Conservation (phyloP, 1,140 invertebrate species). For the Drosophila teissieri region DNA sequence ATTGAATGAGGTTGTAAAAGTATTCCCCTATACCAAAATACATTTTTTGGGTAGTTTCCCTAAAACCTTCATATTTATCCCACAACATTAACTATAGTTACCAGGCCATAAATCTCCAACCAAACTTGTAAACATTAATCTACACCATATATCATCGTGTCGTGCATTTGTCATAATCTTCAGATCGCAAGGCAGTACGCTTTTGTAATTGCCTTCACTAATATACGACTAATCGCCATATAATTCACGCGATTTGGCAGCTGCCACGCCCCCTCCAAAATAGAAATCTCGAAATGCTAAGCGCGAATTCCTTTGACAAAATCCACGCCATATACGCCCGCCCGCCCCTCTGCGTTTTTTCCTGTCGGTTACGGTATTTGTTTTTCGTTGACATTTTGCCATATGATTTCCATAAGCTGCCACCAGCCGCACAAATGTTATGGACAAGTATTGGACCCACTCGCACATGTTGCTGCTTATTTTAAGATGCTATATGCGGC, state of each 20-base stretch:
- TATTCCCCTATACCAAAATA: too few relatives aligned
- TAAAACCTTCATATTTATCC: too few relatives aligned
- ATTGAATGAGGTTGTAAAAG: too few relatives aligned
- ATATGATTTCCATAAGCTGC: conserved; percentile 81
- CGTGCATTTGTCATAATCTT: conserved; percentile 12
- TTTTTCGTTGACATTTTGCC: conserved; percentile 77
- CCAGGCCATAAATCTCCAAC: background rate
- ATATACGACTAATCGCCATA: conserved; percentile 30
- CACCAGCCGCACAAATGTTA: conserved; percentile 68
- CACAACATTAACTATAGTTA: too few relatives aligned
- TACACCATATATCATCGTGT: background rate
- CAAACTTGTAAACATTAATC: conserved; percentile 7
- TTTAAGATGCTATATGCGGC: conserved; percentile 59
- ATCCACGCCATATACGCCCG: conserved; percentile 39
- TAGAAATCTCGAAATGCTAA: conserved; percentile 17
- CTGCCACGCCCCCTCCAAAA: conserved; percentile 51
- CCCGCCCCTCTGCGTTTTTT: conserved; percentile 28
- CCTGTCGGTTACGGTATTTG: conserved; percentile 42
- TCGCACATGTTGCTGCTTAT: conserved; percentile 78
- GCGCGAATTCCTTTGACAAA: conserved; percentile 37
- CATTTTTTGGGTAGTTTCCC: too few relatives aligned
- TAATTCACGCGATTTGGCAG: conserved; percentile 61
- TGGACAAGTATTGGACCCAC: conserved; percentile 66
- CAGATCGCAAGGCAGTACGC: conserved; percentile 2
- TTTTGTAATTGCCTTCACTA: conserved; percentile 32